Conservation (phyloP, 2,113 vertebrate species). For the Larimichthys polyactis region DNA sequence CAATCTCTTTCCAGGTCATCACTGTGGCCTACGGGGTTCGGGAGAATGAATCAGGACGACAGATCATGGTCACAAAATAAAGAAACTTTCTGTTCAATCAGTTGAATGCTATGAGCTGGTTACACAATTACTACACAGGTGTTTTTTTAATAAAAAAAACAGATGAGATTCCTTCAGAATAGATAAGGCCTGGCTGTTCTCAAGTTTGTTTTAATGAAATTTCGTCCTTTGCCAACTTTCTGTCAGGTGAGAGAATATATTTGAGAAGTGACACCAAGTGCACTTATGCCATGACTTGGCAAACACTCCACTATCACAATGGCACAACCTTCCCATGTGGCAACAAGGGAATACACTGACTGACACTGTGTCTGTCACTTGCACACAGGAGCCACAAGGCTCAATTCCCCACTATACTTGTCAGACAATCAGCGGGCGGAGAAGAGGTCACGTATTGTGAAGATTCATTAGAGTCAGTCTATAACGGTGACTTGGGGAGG, state of each 20-base stretch:
- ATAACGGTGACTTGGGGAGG: constrained; percentile 44
- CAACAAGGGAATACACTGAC: constrained; percentile 23
- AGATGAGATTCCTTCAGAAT: neutral
- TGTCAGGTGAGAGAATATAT: neutral
- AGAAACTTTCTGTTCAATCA: neutral
- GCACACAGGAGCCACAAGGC: constrained; percentile 14
- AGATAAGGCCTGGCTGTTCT: neutral
- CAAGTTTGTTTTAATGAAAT: neutral
- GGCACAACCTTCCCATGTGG: constrained; percentile 19
- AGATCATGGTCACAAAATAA: constrained; percentile 13
- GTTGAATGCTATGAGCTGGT: neutral
- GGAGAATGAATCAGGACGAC: neutral
- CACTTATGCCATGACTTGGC: neutral
- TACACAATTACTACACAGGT: neutral
- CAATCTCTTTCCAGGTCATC: constrained; percentile 94
- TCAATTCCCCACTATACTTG: constrained; percentile 36
- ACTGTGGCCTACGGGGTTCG: constrained; percentile 83
- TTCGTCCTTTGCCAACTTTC: neutral
- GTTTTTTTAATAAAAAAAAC: constrained; percentile 1
- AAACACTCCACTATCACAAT: neutral
- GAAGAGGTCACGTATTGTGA: constrained; percentile 63
- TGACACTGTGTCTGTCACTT: constrained; percentile 42
- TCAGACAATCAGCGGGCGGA: constrained; percentile 50
- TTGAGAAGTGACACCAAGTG: neutral
- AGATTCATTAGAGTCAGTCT: constrained; percentile 63